phyloP scores from a whole-genome alignment of 2,888 invertebrate species.

The Odontomyia ornata region DNA sequence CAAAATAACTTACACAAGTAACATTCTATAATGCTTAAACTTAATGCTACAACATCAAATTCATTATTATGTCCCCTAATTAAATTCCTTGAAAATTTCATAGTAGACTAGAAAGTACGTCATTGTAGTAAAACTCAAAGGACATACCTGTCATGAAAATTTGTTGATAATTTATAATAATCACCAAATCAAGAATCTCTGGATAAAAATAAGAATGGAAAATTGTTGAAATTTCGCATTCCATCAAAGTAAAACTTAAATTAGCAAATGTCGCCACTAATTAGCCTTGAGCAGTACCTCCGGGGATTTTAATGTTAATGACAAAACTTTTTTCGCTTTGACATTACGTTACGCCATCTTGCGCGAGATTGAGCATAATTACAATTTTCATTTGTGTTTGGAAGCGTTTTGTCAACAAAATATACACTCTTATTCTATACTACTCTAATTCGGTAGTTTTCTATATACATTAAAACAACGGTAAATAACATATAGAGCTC shows the following conservation, averaged over 20 bases:
- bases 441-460: not conserved
- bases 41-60: constrained; percentile 22
- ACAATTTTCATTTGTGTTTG: not conserved
- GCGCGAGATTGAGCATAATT: not conserved
- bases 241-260: not conserved
- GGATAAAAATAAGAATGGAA: too few species aligned
- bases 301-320: not conserved
- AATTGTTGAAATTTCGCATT: too few species aligned
- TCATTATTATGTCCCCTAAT: not conserved
- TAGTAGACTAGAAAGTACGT: not conserved
- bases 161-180: too few species aligned
- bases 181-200: too few species aligned
- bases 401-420: not conserved
- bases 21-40: constrained; percentile 8
- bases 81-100: not conserved
- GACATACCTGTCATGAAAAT: too few species aligned
- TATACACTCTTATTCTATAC: not conserved
- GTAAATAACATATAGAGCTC: not conserved
- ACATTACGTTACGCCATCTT: not conserved
- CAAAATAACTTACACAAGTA: constrained; percentile 32
- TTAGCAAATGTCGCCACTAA: not conserved
- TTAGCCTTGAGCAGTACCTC: constrained; percentile 4
- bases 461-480: not conserved
- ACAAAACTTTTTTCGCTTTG: constrained; percentile 2
- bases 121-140: too few species aligned